Base-by-base conservation (phyloP, 2,888 invertebrate species). In the Lacanobia wlatinum region DNA sequence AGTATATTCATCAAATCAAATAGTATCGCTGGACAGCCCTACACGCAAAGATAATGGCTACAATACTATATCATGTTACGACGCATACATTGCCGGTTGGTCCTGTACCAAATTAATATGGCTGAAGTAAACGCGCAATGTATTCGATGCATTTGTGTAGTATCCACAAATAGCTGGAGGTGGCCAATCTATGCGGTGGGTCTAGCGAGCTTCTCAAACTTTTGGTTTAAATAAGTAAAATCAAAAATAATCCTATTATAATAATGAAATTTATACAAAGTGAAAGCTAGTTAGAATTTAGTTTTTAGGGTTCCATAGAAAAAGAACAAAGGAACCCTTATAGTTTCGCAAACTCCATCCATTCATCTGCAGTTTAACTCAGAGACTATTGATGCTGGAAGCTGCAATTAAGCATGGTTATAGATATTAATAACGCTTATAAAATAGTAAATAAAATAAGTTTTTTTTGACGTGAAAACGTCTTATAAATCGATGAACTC, bases 121-220 rank as follows among this genome's bases (percentile, higher is more conserved):
- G 21, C 55, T 1, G 38, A 62, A 75, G 52, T 52, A 66, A 78
- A 70, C 72, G 63, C 43, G 81, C 82, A 76, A 77, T 90, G 89
- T 83, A 86, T 78, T 70, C 60, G 43, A 52, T 40, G 70, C 74
- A 71, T 76, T 85, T 72, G 58, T 46, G 48, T 8, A 71, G 76
- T 73, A 78, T 85, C 73, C 64, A 68, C 72, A 80, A 84, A 84
- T 85, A 84, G 88, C 89, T 86, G 70, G 79, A 70, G 88, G 89
- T 83, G 78, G 65, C 70, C 58, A 66, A 69, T 77, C 84, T 69
- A 83, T 84, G 90, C 81, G 90, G 90, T 87, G 78, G 90, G 90
- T 90, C 90, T 60, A 5, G 18, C 1, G 23, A 43, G 79, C 10
- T 76, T 60, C 73, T 82, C 85, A 86, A 86, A 74, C 34, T 76